These are phyloP conservation scores for Oceanodroma leucorhoa DNA, from an alignment of 2,797 vertebrate species.

Conservation along the genomic window DNA sequence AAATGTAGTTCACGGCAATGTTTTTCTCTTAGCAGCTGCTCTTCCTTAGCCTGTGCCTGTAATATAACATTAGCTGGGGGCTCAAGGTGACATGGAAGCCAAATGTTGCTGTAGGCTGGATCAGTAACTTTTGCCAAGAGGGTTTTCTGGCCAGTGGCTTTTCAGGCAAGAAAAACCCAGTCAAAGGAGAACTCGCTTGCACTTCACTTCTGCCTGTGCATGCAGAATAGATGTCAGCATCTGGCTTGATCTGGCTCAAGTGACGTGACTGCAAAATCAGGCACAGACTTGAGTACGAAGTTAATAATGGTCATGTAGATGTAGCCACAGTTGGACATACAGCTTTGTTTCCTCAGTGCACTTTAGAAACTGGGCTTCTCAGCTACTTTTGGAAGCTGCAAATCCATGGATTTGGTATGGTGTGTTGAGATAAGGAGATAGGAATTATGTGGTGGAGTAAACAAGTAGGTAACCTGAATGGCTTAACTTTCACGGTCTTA, in stretches of 20 bases:
- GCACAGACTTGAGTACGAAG: neutral
- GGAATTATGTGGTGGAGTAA: neutral
- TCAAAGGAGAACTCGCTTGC: neutral
- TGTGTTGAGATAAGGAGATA: neutral
- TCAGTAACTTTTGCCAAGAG: neutral
- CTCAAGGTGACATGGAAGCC: neutral
- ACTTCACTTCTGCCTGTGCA: neutral
- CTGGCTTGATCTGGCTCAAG: neutral
- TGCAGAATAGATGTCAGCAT: neutral
- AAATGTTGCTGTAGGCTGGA: neutral
- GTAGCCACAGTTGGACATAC: neutral
- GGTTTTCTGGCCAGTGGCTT: neutral
- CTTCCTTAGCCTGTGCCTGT: neutral
- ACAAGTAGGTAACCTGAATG: neutral
- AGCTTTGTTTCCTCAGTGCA: neutral
- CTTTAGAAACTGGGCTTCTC: neutral
- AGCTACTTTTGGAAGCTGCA: neutral
- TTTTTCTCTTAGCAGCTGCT: conserved; percentile 2
- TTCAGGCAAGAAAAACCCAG: neutral
- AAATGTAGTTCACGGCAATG: neutral
- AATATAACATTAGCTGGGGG: neutral
- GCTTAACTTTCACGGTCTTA: neutral
- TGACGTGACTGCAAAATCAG: neutral
- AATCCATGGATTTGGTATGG: neutral
- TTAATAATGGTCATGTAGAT: neutral